Percentiles rank a stretch among this genome's conserved stretches.
Evolutionary conservation across 2,888 invertebrate genomes (phyloP).

Genomic region (Nomada fucata): DNA sequence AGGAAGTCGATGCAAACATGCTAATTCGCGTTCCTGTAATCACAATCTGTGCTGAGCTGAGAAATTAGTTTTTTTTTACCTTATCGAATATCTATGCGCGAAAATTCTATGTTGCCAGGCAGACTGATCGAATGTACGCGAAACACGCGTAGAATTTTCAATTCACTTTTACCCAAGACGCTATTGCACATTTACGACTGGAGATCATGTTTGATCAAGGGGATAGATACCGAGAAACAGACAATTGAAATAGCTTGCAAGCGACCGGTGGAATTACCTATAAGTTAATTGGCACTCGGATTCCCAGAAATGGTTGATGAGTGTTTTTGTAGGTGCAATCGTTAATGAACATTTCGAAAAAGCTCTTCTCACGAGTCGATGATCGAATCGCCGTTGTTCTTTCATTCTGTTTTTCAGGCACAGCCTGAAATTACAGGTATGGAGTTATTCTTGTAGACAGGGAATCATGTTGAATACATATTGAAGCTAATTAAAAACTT

Average conservation of each 20-base stretch:
- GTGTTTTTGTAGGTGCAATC: constrained; percentile 15
- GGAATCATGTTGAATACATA: neutral
- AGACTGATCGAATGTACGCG: neutral
- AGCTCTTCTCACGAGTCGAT: neutral
- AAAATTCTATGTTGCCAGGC: neutral
- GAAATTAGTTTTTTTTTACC: neutral
- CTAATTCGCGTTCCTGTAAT: neutral
- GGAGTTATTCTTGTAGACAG: too few species aligned
- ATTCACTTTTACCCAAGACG: neutral
- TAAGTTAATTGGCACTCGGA: constrained; percentile 17
- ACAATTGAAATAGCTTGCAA: neutral
- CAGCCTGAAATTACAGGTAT: neutral
- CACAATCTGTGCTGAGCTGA: neutral
- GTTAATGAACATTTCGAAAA: constrained; percentile 12
- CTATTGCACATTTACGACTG: neutral
- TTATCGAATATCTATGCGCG: constrained; percentile 1
- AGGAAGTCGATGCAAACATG: neutral
- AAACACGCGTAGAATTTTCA: neutral
- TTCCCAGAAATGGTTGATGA: constrained; percentile 30
- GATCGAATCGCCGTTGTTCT: neutral
- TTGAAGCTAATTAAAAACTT: neutral
- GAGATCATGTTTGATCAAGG: neutral
- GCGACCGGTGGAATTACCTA: constrained; percentile 2
- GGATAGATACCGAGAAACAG: neutral
- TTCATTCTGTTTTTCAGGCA: neutral